A percentile compares a stretch with the other conserved stretches of the same genome.
Evolutionary conservation across 2,797 vertebrate genomes (phyloP).

Genomic region (Setipinna tenuifilis): DNA sequence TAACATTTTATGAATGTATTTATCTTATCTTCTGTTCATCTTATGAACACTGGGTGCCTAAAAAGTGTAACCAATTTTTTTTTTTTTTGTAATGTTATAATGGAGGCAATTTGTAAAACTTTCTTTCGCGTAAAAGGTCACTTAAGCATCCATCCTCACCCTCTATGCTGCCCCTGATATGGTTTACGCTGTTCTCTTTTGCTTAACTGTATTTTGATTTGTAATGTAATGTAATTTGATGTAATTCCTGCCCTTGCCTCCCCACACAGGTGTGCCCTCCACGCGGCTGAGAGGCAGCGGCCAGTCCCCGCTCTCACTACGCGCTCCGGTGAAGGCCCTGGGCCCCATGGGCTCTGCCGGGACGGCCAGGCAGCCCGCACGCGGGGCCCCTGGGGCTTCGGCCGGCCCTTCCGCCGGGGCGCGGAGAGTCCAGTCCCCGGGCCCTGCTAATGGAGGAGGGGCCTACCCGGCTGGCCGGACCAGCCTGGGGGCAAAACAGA

Average conservation of each 20-base stretch:
- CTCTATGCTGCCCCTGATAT: too few species aligned
- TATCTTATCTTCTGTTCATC: too few species aligned
- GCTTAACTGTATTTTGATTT: too few species aligned
- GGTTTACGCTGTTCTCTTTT: too few species aligned
- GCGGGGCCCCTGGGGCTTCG: slow-evolving; percentile 77
- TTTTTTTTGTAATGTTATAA: too few species aligned
- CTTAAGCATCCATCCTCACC: too few species aligned
- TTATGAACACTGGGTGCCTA: too few species aligned
- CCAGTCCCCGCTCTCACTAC: slow-evolving; percentile 78
- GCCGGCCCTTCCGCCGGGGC: slow-evolving; percentile 52
- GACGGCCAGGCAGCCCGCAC: slow-evolving; percentile 72
- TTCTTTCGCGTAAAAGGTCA: too few species aligned
- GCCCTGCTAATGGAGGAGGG: slow-evolving; percentile 63
- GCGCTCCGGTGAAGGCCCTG: slow-evolving; percentile 81
- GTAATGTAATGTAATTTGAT: background rate
- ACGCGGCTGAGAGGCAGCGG: slow-evolving; percentile 78
- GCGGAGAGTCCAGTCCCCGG: slow-evolving; percentile 77
- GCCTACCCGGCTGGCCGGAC: slow-evolving; percentile 64
- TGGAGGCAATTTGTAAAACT: background rate
- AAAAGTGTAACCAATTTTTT: too few species aligned
- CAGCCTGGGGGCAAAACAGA: slow-evolving; percentile 63
- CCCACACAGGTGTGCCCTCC: slow-evolving; percentile 73
- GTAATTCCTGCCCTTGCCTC: background rate
- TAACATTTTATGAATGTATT: too few species aligned
- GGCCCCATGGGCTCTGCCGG: slow-evolving; percentile 73